Evolutionary conservation across 2,113 vertebrate genomes (phyloP), one percentile per base, ranked within the genome.

Genomic region (Eudorcas thomsonii): DNA sequence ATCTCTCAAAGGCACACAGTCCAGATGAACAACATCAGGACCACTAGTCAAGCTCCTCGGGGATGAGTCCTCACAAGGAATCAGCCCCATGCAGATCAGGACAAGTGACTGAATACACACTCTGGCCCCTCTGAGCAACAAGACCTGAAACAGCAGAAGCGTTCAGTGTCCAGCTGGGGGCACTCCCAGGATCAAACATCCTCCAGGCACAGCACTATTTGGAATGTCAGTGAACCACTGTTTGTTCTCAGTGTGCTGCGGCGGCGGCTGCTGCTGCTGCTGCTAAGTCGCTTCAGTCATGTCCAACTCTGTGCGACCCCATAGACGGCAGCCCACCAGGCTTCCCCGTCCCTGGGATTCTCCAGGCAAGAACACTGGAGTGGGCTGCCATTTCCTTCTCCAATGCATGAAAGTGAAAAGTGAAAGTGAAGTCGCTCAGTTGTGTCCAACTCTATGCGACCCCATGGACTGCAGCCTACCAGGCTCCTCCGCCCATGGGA

Each of bases 1-100:
- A 2, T 83, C 92, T 90, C 45, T 15, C 94, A 97, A 74, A 95
- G 96, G 85, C 86, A 45, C 7, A 14, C 17, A 16, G 50, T 62
- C 85, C 93, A 93, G 92, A 91, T 30, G 84, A 96, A 96, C 77
- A 90, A 33, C 30, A 88, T 91, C 88, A 95, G 88, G 96, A 43
- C 77, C 81, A 67, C 78, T 10, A 78, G 88, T 90, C 94, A 77
- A 50, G 88, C 94, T 80, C 89, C 60, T 74, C 2, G 1, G 91
- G 71, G 39, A 90, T 43, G 89, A 74, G 55, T 74, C 77, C 86
- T 89, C 91, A 64, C 36, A 57, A 92, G 86, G 74, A 89, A 86
- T 89, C 77, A 95, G 86, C 64, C 0, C 1, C 78, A 15, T 15
- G 48, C 16, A 55, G 78, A 94, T 84, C 36, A 52, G 84, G 78